Evolutionary conservation across 92 coral and sea anemone genomes (phyloP).

Genomic region (Porites lobata): DNA sequence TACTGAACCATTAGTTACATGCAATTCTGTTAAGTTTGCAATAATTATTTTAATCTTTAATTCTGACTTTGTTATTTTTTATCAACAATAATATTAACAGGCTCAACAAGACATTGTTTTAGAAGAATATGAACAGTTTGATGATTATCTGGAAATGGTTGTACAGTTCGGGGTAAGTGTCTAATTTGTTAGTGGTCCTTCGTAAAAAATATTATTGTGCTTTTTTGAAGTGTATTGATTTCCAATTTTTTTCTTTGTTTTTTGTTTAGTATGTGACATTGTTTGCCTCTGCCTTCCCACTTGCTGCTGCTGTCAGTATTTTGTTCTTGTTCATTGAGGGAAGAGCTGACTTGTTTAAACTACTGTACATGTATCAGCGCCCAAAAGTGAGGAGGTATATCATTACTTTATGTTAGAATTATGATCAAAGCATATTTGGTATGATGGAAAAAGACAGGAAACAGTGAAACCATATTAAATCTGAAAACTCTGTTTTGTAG

Average conservation of each 20-base stretch:
- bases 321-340: slow-evolving; percentile 93
- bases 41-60: too few relatives aligned
- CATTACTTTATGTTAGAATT: background rate
- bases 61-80: too few relatives aligned
- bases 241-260: background rate
- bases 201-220: background rate
- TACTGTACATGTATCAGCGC: slow-evolving; percentile 90
- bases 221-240: background rate
- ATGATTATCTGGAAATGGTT: slow-evolving; percentile 99
- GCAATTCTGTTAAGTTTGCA: too few relatives aligned
- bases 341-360: slow-evolving; percentile 93
- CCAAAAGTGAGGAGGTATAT: slow-evolving; percentile 93
- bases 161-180: slow-evolving; percentile 97
- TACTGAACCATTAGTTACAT: too few relatives aligned
- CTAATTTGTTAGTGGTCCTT: background rate
- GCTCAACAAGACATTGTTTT: slow-evolving; percentile 87
- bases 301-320: slow-evolving; percentile 95
- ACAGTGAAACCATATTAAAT: too few relatives aligned
- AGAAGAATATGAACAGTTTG: slow-evolving; percentile 98
- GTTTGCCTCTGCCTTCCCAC: slow-evolving; percentile 98
- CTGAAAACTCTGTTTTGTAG: too few relatives aligned
- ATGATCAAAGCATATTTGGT: too few relatives aligned
- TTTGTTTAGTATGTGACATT: slow-evolving; percentile 88
- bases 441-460: background rate
- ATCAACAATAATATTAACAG: slow-evolving; percentile 32